A percentile compares a stretch with the other conserved stretches of the same genome.
Conservation (phyloP, 2,888 invertebrate species). For the Lasioglossum malachurum region DNA sequence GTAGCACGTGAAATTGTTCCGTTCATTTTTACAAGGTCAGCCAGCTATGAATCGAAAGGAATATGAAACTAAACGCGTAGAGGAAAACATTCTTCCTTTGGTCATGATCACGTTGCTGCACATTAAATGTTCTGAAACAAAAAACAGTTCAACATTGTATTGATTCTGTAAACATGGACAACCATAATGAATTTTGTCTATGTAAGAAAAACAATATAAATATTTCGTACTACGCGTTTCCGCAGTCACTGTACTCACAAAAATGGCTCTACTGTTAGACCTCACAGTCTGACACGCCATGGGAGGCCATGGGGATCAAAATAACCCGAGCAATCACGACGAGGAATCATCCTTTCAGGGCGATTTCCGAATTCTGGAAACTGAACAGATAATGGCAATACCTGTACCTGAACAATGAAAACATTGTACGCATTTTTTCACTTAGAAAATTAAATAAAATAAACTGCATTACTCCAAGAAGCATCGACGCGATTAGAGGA, state of each 20-base stretch:
- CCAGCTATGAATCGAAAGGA: too few relatives aligned
- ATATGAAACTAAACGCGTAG: too few relatives aligned
- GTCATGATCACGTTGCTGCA: background rate
- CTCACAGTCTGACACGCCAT: background rate
- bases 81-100: background rate
- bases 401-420: background rate
- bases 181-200: too few relatives aligned
- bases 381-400: background rate
- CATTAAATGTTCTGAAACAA: background rate
- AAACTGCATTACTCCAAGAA: background rate
- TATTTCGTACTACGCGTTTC: background rate
- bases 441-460: background rate
- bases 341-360: background rate
- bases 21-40: too few relatives aligned
- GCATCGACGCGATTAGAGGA: background rate
- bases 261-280: background rate
- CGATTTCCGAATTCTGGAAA: background rate
- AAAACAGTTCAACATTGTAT: background rate
- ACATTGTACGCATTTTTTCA: background rate
- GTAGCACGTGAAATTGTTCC: too few relatives aligned
- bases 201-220: background rate
- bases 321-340: background rate
- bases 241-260: background rate
- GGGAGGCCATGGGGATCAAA: background rate
- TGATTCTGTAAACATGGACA: too few relatives aligned